These are phyloP conservation scores for Erpetoichthys calabaricus DNA, from an alignment of 2,797 vertebrate species.

Conservation along the genomic window DNA sequence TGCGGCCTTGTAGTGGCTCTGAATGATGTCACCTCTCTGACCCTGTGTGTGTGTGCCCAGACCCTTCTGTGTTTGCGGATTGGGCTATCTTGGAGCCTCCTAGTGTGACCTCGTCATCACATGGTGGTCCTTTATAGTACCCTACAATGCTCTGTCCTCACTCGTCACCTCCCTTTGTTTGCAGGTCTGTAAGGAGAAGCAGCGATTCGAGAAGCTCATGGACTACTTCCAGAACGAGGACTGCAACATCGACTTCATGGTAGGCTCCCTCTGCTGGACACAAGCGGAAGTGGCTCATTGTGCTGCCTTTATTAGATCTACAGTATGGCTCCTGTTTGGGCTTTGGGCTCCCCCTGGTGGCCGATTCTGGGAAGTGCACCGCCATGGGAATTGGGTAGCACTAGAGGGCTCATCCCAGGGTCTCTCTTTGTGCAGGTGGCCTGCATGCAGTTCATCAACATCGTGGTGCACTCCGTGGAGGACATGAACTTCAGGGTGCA, in stretches of 20 bases:
- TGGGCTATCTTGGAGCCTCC: too few species aligned
- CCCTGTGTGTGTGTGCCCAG: not conserved
- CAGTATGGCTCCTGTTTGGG: too few species aligned
- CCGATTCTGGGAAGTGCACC: too few species aligned
- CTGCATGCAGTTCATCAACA: constrained; percentile 97
- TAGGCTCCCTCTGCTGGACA: constrained; percentile 24
- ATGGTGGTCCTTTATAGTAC: not conserved
- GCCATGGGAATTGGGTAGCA: too few species aligned
- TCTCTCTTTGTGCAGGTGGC: constrained; percentile 55
- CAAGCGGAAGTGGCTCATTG: too few species aligned
- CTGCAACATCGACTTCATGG: constrained; percentile 96
- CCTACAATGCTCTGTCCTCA: not conserved
- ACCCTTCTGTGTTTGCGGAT: too few species aligned
- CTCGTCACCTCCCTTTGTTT: not conserved
- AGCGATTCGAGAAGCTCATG: constrained; percentile 94
- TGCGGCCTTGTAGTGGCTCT: not conserved
- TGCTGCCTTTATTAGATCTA: too few species aligned
- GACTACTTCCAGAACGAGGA: constrained; percentile 89
- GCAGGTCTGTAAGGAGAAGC: constrained; percentile 90
- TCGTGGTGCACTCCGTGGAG: constrained; percentile 90
- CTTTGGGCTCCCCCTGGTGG: too few species aligned
- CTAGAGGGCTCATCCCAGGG: not conserved
- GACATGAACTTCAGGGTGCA: constrained; percentile 96
- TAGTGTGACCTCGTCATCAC: too few species aligned
- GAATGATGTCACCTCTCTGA: not conserved